Evolutionary conservation across 1,140 invertebrate genomes (phyloP), one percentile per base, ranked within the genome.

Genomic region (Eueides isabella): DNA sequence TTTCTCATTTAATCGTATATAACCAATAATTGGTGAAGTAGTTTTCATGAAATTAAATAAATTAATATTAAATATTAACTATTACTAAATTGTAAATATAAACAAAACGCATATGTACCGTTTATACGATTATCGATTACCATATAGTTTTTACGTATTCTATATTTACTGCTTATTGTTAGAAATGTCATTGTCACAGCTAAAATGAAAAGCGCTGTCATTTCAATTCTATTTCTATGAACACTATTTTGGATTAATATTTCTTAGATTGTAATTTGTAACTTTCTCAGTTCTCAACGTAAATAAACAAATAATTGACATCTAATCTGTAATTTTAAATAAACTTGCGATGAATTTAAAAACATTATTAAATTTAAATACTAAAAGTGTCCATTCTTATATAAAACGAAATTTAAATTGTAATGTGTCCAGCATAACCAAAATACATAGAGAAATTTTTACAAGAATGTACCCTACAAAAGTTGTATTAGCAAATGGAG

Each of bases 401-500:
- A 69, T 61, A 23, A 81, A 76, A 65, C 90, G 94, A 77, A 83
- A 87, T 79, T 83, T 95, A 30, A 96, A 95, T 84, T 96, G 94
- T 78, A 96, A 96, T 93, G 94, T 95, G 70, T 94, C 96, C 12
- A 94, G 94, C 29, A 94, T 98, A 26, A 95, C 95, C n/a, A 95
- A 95, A 84, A 94, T 96, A n/a, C 95, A 96, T 75, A 94, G 97
- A 76, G 92, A 94, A 67, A 80, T 95, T 2, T 98, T 97, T 88
- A 85, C 94, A n/a, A 94, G 95, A 74, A 94, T 93, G 48, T 98
- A 97, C 94, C 97, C 96, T 28, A 97, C 96, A 0, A 86, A 95
- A 61, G 82, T 99, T 0, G 96, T 98, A 28, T 92, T 96, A 31
- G 93, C 97, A 2, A 96, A 99, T 95, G 98, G 98, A 64, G 97